Conservation (phyloP, 2,797 vertebrate species). For the Podarcis lilfordi region DNA sequence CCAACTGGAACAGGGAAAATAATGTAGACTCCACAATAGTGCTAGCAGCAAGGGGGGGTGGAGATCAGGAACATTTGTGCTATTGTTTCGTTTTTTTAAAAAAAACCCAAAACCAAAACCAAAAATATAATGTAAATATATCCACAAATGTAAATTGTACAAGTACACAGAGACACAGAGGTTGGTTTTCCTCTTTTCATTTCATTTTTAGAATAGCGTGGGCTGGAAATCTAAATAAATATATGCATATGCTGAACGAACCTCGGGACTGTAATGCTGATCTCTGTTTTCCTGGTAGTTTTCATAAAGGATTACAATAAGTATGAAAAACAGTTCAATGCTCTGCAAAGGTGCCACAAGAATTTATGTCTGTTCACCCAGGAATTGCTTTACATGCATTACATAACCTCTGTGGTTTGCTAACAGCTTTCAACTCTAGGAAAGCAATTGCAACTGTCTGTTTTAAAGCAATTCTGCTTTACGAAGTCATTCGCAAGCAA, state of each 20-base stretch:
- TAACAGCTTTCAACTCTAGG: constrained; percentile 32
- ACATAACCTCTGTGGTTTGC: constrained; percentile 11
- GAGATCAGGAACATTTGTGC: too few relatives aligned
- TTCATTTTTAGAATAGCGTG: background rate
- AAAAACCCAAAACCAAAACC: too few relatives aligned
- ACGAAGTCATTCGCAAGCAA: constrained; percentile 44
- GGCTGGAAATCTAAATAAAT: background rate
- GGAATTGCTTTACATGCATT: constrained; percentile 21
- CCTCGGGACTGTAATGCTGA: background rate
- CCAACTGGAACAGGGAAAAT: background rate
- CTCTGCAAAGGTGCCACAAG: background rate
- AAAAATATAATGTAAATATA: background rate
- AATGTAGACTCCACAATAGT: background rate
- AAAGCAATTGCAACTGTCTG: background rate
- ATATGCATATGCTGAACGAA: background rate
- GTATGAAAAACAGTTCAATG: background rate
- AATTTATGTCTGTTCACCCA: constrained; percentile 23
- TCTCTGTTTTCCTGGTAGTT: background rate
- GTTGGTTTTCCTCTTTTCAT: background rate
- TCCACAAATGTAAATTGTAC: background rate
- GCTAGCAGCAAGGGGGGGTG: background rate
- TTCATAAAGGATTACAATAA: background rate
- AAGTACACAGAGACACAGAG: background rate
- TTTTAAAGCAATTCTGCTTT: constrained; percentile 56
- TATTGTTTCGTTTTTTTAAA: too few relatives aligned